Evolutionary conservation across 2,888 invertebrate genomes (phyloP), one percentile per base, ranked within the genome.

Genomic region (Caenorhabditis sulstoni): DNA sequence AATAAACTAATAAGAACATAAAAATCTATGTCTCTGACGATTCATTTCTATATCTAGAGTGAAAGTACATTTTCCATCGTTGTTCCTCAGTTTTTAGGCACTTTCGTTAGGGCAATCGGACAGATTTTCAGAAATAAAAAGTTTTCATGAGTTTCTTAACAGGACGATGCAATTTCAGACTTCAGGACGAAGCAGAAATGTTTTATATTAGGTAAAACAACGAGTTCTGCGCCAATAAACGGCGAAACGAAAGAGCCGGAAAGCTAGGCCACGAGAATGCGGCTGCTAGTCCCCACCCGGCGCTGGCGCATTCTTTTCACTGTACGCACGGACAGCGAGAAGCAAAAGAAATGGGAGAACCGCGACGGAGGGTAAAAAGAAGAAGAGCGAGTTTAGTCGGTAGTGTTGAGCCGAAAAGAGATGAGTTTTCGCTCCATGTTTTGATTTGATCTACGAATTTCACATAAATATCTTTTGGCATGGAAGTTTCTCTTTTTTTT

Each of bases 141-240:
- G 3, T 3, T 3, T 41, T 3, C 41, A 41, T 14, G 3, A 3
- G 11, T 41, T 14, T 41, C 4, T 41, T 3, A 41, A 14, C 11
- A 3, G 14, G 20, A 47, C 47, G 58, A 23, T 22, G 39, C 39
- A 20, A 52, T 29, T 22, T 14, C 44, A 16, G n/a, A 29, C 7
- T 7, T 3, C 16, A 29, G 18, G 9, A 35, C 20, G 45, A 22
- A 11, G 14, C 20, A 16, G 14, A 55, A 50, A 65, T 47, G 37
- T 22, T 39, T n/a, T n/a, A 61, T 67, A 66, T 50, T 66, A 67
- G 75, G 61, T 62, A 75, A 66, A 75, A 75, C 37, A 45, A 20
- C 75, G 45, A 59, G 47, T 39, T 66, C 11, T 18, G 39, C n/a
- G 41, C 37, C 62, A 49, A 18, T 9, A 22, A 18, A 39, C 11